Evolutionary conservation across 2,797 vertebrate species (phyloP), one percentile per base, ranked within the genome.

Genomic region (Gymnopithys bicolor): DNA sequence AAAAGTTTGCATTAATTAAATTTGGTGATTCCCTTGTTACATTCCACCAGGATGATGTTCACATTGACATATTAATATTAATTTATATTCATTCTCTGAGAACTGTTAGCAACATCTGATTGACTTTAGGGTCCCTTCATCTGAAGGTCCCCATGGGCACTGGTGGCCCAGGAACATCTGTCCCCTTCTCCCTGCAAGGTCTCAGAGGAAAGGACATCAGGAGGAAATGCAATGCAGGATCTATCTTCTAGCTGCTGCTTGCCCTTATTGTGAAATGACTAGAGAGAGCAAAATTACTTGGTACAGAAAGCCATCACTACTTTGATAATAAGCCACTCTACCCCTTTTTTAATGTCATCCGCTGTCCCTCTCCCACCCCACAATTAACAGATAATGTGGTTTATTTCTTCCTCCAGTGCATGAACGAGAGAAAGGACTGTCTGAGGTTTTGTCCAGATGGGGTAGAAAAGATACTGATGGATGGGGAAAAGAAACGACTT

Each of bases 191-290:
- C 17, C 21, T 19, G 19, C 13, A 11, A 83, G 7, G n/a, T 53
- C 55, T 73, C 48, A 33, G 56, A 60, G 56, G 71, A 83, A 83
- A 41, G 5, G 4, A 3, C 30, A 60, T 35, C 32, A 74, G 32
- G 11, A 66, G 7, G 11, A 79, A 73, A 8, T 49, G 23, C 19
- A 58, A 32, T 83, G n/a, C 27, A 74, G 37, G 4, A 2, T 66
- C 19, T n/a, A 18, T 7, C 7, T 84, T 76, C 32, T 70, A 23
- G 10, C 24, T 66, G 28, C 46, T 81, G 19, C 43, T 68, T 83
- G 41, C 7, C 32, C 11, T 63, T 4, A 1, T 33, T 33, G 21
- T 3, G 7, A 78, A 85, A 64, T 1, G 3, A 49, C 13, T 0
- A 1, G 22, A 80, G 32, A 28, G 33, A 7, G 6, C 19, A 56